Conservation (phyloP, 2,113 vertebrate species). For the Corythaixoides concolor region DNA sequence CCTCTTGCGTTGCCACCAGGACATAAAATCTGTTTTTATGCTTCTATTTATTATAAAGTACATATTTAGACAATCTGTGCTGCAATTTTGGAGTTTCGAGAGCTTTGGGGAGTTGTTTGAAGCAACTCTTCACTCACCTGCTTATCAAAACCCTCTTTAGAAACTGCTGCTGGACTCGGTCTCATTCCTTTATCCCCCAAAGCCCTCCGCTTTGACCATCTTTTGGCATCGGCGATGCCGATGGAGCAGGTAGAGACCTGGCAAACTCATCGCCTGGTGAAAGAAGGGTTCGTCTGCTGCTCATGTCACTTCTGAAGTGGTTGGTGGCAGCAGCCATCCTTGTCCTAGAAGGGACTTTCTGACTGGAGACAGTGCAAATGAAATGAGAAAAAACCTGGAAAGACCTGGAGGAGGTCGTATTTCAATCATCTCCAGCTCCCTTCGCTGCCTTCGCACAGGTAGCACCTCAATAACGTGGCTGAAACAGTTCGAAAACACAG, state of each 20-base stretch:
- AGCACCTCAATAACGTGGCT: rapidly evolving
- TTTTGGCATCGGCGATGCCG: background rate
- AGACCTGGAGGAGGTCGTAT: background rate
- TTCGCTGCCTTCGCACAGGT: background rate
- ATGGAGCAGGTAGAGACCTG: background rate
- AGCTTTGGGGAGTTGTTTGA: background rate
- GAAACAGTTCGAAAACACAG: background rate
- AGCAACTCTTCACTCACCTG: background rate
- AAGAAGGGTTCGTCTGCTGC: background rate
- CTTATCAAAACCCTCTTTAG: background rate
- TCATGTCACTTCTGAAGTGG: background rate
- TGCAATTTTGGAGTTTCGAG: background rate
- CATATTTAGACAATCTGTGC: background rate
- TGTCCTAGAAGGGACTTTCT: background rate
- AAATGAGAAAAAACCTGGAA: background rate
- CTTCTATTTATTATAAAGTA: conserved; percentile 21
- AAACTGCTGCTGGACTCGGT: background rate
- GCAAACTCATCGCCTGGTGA: background rate
- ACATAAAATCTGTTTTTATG: conserved; percentile 17
- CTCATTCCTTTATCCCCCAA: rapidly evolving
- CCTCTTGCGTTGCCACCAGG: background rate
- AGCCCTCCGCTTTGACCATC: background rate
- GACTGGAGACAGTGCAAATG: background rate
- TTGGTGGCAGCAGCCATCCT: background rate
- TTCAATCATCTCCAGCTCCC: background rate